Evolutionary conservation across 2,113 vertebrate genomes (phyloP), one percentile per base, ranked within the genome.

Genomic region (Actenoides hombroni): DNA sequence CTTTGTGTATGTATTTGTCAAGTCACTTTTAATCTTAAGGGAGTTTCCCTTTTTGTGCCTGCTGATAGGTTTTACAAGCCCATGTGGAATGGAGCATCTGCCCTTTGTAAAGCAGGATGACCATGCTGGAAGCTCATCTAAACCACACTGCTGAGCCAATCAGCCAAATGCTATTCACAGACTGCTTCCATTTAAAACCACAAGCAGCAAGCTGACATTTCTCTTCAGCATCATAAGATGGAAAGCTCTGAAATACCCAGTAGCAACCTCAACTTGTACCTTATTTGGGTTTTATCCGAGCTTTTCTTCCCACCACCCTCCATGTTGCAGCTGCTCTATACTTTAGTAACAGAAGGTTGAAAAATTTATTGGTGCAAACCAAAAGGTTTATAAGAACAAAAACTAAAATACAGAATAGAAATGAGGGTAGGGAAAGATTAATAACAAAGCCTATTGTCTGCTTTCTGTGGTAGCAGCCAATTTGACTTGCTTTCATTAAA

Each of bases 401-500:
- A 91, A 77, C 64, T 82, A 49, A 93, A 92, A 80, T 87, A 80
- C 28, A 1, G 11, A 77, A 63, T 94, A 68, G 70, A 93, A 92
- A 80, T 76, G 73, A 73, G 48, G 48, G 33, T 61, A 83, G 33
- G 59, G 71, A 83, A 86, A 88, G 94, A 93, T 95, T 90, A 94
- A 91, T 83, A 88, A 83, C 65, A 91, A 90, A 96, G 82, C 78
- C 90, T 92, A 92, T 95, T 96, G 79, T 94, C 70, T 95, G 82
- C 83, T 84, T 95, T 77, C 91, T 65, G 48, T 95, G 85, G 79
- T 90, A 80, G 76, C 85, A 87, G 92, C 93, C 71, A 48, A 69
- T 96, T 91, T 82, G 79, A 60, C 82, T 92, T 85, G 68, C 79
- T 97, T 97, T 96, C 96, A 96, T 97, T 97, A 97, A 96, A 95